A percentile compares a stretch with the other conserved stretches of the same genome.
Evolutionary conservation across 2,113 vertebrate genomes (phyloP).

Genomic region (Gracilinanus agilis): DNA sequence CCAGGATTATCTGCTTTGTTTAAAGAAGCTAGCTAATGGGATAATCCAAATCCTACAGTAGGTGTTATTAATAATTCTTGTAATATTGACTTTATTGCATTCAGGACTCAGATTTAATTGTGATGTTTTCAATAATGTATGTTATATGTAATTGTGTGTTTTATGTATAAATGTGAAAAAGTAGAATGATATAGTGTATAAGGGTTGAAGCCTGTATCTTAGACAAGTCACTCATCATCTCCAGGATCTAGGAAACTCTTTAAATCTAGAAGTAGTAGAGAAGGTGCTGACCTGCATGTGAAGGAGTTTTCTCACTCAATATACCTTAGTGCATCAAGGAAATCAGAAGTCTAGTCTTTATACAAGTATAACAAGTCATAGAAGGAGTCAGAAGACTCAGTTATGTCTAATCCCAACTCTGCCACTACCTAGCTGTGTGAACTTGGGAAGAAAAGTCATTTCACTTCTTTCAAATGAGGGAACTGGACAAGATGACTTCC

Average conservation of each 20-base stretch:
- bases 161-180: neutral
- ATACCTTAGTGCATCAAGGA: neutral
- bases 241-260: neutral
- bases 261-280: neutral
- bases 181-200: neutral
- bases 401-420: neutral
- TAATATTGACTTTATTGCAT: neutral
- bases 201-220: neutral
- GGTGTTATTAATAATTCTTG: conserved; percentile 62
- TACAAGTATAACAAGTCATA: neutral
- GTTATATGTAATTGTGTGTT: neutral
- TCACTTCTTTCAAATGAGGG: neutral
- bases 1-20: neutral
- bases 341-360: neutral
- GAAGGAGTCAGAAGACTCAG: neutral
- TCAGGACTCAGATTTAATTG: neutral
- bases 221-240: neutral
- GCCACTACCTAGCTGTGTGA: conserved; percentile 5
- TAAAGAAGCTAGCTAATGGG: conserved; percentile 68
- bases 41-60: conserved; percentile 53
- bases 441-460: neutral
- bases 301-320: neutral
- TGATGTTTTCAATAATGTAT: neutral
- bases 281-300: neutral
- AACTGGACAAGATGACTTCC: neutral